A percentile compares a stretch with the other conserved stretches of the same genome.
These are phyloP conservation scores for Coendou prehensilis DNA, from an alignment of 2,797 vertebrate species.

Conservation along the genomic window DNA sequence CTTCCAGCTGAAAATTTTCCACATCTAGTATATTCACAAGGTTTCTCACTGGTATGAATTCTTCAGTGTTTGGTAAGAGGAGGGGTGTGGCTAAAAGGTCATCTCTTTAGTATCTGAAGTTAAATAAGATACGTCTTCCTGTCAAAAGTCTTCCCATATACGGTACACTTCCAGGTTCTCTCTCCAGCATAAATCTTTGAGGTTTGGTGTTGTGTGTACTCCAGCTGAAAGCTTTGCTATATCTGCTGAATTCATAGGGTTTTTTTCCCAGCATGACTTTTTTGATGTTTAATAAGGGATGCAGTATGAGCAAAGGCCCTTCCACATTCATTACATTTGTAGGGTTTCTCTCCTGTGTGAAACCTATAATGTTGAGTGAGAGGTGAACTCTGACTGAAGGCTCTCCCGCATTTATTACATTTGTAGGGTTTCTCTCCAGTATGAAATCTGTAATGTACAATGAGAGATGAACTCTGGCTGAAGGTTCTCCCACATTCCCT, in stretches of 20 bases:
- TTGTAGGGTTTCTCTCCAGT: constrained; percentile 67
- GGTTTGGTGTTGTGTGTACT: neutral
- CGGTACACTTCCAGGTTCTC: neutral
- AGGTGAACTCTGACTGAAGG: constrained; percentile 72
- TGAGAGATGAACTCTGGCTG: constrained; percentile 61
- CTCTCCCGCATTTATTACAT: constrained; percentile 60
- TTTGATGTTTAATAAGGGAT: constrained; percentile 69
- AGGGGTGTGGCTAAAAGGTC: neutral
- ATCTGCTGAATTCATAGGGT: neutral
- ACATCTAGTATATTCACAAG: neutral
- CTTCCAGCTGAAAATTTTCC: constrained; percentile 7
- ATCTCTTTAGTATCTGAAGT: neutral
- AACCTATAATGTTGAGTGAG: constrained; percentile 64
- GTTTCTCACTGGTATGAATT: neutral
- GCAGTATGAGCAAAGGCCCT: constrained; percentile 68
- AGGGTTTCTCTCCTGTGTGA: constrained; percentile 51
- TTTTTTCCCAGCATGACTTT: constrained; percentile 46
- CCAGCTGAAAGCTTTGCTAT: neutral
- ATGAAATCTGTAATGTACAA: constrained; percentile 70
- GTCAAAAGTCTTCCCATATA: neutral
- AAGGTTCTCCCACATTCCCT: constrained; percentile 67
- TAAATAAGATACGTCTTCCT: neutral
- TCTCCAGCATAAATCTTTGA: neutral
- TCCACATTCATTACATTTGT: constrained; percentile 54
- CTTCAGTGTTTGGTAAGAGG: neutral